Percentiles rank a stretch among this genome's conserved stretches.
These are phyloP conservation scores for Rhagologus leucostigma DNA, from an alignment of 2,113 vertebrate genomes.

Conservation along the genomic window DNA sequence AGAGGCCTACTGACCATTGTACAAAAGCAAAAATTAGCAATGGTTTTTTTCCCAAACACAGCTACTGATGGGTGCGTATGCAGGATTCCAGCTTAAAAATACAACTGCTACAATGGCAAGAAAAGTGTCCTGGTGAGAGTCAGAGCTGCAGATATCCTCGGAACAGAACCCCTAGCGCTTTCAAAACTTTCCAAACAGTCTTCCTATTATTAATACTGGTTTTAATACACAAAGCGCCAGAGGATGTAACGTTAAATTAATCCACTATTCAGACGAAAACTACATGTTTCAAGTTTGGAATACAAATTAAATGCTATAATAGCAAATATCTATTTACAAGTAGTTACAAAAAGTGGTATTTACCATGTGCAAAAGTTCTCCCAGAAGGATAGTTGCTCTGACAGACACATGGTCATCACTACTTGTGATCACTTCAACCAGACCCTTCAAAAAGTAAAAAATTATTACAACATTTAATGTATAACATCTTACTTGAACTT, in stretches of 20 bases:
- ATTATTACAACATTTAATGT: neutral
- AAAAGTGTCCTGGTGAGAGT: neutral
- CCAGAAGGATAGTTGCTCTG: constrained; percentile 92
- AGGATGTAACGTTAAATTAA: neutral
- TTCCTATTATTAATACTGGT: neutral
- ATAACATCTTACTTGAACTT: neutral
- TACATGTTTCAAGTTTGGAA: neutral
- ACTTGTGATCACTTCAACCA: constrained; percentile 97
- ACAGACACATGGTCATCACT: constrained; percentile 91
- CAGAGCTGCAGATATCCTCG: neutral
- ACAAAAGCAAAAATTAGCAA: neutral
- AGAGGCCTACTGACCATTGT: neutral
- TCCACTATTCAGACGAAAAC: neutral
- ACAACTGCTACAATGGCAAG: neutral
- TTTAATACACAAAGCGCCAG: neutral
- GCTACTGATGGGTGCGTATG: neutral
- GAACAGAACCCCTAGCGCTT: neutral
- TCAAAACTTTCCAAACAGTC: rapidly evolving
- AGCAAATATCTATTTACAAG: neutral
- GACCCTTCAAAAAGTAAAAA: constrained; percentile 75
- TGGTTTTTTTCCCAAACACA: neutral
- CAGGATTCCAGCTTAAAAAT: neutral
- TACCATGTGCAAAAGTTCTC: constrained; percentile 98
- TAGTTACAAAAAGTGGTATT: neutral
- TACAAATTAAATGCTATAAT: neutral